Evolutionary conservation across 2,113 vertebrate species (phyloP).

Genomic region (Gambusia affinis): DNA sequence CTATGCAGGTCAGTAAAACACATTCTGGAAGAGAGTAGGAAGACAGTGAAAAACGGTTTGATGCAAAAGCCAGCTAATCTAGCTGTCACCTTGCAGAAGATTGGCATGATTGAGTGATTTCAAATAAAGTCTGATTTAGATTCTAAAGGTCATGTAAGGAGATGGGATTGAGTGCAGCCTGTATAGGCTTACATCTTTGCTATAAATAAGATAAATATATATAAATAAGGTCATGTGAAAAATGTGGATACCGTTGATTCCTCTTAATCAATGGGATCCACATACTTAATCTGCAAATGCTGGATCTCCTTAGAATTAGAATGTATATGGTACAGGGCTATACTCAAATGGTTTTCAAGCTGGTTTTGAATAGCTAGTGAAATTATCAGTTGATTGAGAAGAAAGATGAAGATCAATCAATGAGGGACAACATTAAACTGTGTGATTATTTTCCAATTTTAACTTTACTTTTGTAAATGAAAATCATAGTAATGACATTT

Average conservation of each 20-base stretch:
- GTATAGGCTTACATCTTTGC: neutral
- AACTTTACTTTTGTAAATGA: neutral
- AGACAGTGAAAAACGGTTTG: conserved; percentile 13
- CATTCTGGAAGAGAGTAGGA: conserved; percentile 25
- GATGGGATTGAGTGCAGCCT: neutral
- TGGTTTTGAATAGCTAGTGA: neutral
- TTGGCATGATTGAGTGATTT: conserved; percentile 7
- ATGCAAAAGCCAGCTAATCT: conserved; percentile 19
- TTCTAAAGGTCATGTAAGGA: neutral
- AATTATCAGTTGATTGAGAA: conserved; percentile 29
- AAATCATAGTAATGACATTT: neutral
- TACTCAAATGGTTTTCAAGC: neutral
- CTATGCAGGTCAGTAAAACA: conserved; percentile 24
- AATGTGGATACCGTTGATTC: no score
- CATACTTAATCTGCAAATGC: neutral
- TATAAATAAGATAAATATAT: neutral
- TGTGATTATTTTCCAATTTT: neutral
- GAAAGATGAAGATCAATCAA: conserved; percentile 46
- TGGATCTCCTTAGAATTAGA: neutral
- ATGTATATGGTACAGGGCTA: neutral
- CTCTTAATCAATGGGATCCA: neutral
- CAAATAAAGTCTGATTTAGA: conserved; percentile 9
- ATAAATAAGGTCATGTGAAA: neutral
- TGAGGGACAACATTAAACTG: neutral
- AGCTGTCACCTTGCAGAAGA: conserved; percentile 19